Conservation (phyloP, 64 coral and sea anemone species). For the Acropora yongei region DNA sequence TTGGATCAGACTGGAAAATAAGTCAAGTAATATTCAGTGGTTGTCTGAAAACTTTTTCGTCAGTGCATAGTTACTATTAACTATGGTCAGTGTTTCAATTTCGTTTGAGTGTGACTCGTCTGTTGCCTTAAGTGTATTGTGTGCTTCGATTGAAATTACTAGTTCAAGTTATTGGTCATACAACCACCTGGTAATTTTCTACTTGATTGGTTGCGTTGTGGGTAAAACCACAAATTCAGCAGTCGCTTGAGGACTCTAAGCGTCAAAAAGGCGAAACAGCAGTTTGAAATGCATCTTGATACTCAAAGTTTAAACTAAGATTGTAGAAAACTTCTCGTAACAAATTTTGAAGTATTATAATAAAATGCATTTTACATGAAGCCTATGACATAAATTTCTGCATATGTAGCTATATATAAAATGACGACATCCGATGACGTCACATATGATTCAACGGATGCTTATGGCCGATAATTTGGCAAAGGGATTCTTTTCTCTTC, state of each 20-base stretch:
- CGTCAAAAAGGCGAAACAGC: too few species aligned
- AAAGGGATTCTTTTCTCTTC: slow-evolving; percentile 35
- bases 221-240: background rate
- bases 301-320: too few species aligned
- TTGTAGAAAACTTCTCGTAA: too few species aligned
- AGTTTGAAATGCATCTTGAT: too few species aligned
- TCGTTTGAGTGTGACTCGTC: background rate
- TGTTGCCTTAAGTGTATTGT: background rate
- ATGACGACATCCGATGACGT: slow-evolving; percentile 34
- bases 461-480: slow-evolving; percentile 44
- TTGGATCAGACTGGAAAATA: background rate
- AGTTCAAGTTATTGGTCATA: slow-evolving; percentile 1
- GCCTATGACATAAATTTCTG: background rate
- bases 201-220: background rate
- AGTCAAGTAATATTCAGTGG: background rate
- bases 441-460: background rate
- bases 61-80: background rate
- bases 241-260: background rate
- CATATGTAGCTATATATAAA: slow-evolving; percentile 21
- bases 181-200: slow-evolving; percentile 19
- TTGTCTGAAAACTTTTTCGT: too few species aligned
- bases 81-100: background rate
- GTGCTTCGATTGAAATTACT: background rate
- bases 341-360: background rate
- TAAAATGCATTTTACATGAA: background rate